Conservation (phyloP, 2,888 invertebrate genomes). For the Drosophila maculinotata region DNA sequence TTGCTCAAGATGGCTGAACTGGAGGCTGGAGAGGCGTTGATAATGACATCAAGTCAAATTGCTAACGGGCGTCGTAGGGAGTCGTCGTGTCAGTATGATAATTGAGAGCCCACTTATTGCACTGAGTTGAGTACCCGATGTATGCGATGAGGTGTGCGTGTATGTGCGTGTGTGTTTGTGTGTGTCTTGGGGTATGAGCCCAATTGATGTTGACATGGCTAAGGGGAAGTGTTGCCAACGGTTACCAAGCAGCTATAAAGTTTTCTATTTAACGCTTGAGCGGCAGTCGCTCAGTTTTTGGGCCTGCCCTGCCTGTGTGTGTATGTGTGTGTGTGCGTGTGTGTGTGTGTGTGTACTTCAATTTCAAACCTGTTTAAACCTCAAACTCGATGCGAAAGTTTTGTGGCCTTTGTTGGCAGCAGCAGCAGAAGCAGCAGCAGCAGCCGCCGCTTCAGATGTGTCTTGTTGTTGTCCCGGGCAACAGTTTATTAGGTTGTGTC, state of each 20-base stretch:
- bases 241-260: slow-evolving; percentile 62
- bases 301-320: slow-evolving; percentile 9
- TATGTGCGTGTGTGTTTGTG: slow-evolving; percentile 11
- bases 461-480: slow-evolving; percentile 67
- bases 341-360: slow-evolving; percentile 32
- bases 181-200: slow-evolving; percentile 4
- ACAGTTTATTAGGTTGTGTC: slow-evolving; percentile 77
- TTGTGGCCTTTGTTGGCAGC: slow-evolving; percentile 47
- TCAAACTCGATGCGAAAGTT: slow-evolving; percentile 62
- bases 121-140: slow-evolving; percentile 54
- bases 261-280: slow-evolving; percentile 79
- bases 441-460: slow-evolving; percentile 17
- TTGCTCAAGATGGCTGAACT: slow-evolving; percentile 21
- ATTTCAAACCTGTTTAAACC: slow-evolving; percentile 62
- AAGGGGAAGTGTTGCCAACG: slow-evolving; percentile 44
- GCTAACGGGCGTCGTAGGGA: slow-evolving; percentile 24
- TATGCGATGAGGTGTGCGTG: slow-evolving; percentile 5
- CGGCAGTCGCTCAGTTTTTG: slow-evolving; percentile 33
- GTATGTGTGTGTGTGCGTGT: slow-evolving; percentile 10
- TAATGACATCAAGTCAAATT: slow-evolving; percentile 77
- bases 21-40: slow-evolving; percentile 48
- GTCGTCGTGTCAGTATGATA: slow-evolving; percentile 53
- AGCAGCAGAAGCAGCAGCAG: not conserved
- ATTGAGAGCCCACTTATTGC: slow-evolving; percentile 76
- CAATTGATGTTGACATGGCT: slow-evolving; percentile 18